Percentiles rank a stretch among this genome's conserved stretches.
phyloP scores from a whole-genome alignment of 2,888 invertebrate genomes.

The Byasa hedistus region DNA sequence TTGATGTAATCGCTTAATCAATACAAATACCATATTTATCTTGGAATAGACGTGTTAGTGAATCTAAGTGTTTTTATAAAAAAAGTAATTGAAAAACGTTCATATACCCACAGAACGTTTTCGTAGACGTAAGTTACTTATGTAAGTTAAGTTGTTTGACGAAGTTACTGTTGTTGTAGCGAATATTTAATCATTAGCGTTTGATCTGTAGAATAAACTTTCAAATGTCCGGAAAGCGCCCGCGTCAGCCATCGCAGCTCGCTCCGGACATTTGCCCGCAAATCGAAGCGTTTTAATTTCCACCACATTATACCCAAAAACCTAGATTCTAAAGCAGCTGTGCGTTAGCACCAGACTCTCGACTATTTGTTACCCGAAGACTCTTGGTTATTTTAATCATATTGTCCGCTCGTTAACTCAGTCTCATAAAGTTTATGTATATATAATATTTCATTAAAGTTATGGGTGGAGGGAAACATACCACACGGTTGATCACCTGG shows the following conservation, averaged over 20 bases:
- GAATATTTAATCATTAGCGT: slow-evolving; percentile 35
- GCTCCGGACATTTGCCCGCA: slow-evolving; percentile 58
- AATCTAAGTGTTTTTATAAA: slow-evolving; percentile 67
- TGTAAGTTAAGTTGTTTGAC: slow-evolving; percentile 24
- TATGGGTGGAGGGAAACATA: no score
- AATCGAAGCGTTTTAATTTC: background rate
- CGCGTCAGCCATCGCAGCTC: slow-evolving; percentile 74
- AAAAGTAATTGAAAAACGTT: slow-evolving; percentile 62
- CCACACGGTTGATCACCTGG: no score
- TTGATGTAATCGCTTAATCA: background rate
- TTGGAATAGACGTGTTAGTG: slow-evolving; percentile 24
- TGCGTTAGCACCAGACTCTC: no score
- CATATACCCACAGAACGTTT: slow-evolving; percentile 64
- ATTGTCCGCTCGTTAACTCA: background rate
- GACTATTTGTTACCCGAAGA: no score
- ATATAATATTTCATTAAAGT: background rate
- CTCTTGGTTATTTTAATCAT: no score
- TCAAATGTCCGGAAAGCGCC: slow-evolving; percentile 60
- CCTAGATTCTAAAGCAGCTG: no score
- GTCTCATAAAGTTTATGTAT: no score
- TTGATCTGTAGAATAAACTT: slow-evolving; percentile 42
- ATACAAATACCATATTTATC: background rate
- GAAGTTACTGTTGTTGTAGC: slow-evolving; percentile 30
- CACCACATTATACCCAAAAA: no score
- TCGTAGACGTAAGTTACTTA: slow-evolving; percentile 32